Evolutionary conservation across 2,888 invertebrate species (phyloP), one percentile per base, ranked within the genome.

Genomic region (Fragum fragum): DNA sequence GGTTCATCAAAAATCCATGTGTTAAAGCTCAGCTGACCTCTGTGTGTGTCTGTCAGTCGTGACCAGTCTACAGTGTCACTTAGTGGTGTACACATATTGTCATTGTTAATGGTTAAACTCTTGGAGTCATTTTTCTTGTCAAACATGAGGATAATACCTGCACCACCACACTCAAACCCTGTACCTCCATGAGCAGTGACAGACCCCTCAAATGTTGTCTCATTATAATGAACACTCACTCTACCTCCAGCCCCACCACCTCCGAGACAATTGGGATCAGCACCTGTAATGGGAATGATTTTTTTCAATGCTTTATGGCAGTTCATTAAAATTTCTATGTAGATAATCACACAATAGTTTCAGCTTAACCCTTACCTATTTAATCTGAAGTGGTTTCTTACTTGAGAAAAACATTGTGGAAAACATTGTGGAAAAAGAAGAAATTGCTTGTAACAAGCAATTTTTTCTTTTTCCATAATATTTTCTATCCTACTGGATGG

Each of bases 181-280:
- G 75, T 74, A 21, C 91, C 91, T 11, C 91, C 91, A 63, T 87
- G 73, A 1, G 89, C 78, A 14, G 66, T 70, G 11, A 87, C 81
- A 2, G 73, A 69, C 6, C 91, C 91, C 0, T 79, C 77, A 76
- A 81, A 91, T 14, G 39, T 36, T 14, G 70, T 59, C n/a, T 84
- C 77, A 23, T 68, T 66, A 74, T 82, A 90, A 85, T 89, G 78
- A 47, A 91, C 83, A 14, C 90, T 87, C 5, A 90, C 88, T 28
- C 90, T 86, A n/a, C 91, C 91, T n/a, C 90, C 91, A 11, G 88
- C 88, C 16, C 91, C 91, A 29, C 90, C 91, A 18, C 91, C 91
- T 61, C 91, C 91, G 0, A 52, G 79, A 77, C 90, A 90, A 28
- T 74, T 63, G 5, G 87, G 71, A 36, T 55, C 55, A 18, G 55